phyloP scores from a whole-genome alignment of 2,888 invertebrate genomes.

The Pristionchus entomophagus region DNA sequence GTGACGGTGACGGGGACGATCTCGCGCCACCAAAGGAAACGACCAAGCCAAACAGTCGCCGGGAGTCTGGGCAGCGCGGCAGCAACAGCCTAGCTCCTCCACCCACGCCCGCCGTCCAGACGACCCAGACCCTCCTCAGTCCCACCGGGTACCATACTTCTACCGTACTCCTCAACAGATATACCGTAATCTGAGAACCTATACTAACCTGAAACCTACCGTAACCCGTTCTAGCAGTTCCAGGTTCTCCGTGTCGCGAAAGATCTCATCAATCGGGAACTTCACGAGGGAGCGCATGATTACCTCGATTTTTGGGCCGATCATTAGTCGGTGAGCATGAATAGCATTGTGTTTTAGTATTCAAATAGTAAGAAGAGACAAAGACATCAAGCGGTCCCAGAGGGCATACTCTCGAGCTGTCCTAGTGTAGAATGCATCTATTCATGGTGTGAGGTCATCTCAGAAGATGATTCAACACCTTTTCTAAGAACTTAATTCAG shows the following conservation, averaged over 20 bases:
- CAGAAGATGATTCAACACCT: too few relatives aligned
- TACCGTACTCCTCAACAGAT: neutral
- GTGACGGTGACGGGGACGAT: constrained; percentile 38
- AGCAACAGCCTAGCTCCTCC: constrained; percentile 8
- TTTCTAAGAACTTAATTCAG: too few relatives aligned
- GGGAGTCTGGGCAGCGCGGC: constrained; percentile 1
- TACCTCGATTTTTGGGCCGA: constrained; percentile 61
- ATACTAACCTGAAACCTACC: neutral
- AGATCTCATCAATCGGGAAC: constrained; percentile 64
- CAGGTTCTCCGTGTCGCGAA: constrained; percentile 55
- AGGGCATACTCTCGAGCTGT: too few relatives aligned
- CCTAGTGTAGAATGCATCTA: too few relatives aligned
- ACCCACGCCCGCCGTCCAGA: constrained; percentile 48
- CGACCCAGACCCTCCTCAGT: constrained; percentile 56
- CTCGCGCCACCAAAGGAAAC: neutral
- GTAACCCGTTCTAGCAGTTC: neutral
- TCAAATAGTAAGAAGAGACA: too few relatives aligned
- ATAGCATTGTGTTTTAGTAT: constrained; percentile 47
- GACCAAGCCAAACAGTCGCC: constrained; percentile 38
- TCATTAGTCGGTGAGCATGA: constrained; percentile 61
- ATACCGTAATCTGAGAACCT: neutral
- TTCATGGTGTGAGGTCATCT: too few relatives aligned
- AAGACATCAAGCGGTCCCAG: too few relatives aligned
- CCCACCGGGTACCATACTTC: constrained; percentile 49
- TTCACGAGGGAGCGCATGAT: constrained; percentile 65